These are phyloP conservation scores for Empis stercorea DNA, from an alignment of 2,888 invertebrate genomes.

Conservation along the genomic window DNA sequence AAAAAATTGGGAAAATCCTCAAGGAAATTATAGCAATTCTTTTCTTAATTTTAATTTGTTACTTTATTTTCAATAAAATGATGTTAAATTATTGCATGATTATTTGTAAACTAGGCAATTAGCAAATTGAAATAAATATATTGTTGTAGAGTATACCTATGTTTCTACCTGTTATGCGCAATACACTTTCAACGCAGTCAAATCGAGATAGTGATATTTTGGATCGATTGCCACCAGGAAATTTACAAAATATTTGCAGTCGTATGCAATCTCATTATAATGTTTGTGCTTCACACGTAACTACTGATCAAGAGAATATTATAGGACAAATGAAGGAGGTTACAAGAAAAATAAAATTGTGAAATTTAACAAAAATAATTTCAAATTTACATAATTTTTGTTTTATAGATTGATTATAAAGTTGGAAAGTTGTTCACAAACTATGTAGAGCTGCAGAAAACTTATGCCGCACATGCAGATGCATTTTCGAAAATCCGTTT, in stretches of 20 bases:
- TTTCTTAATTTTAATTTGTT: too few species aligned
- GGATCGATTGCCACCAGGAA: constrained; percentile 51
- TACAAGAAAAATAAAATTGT: constrained; percentile 12
- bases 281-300: constrained; percentile 67
- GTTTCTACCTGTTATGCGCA: constrained; percentile 85
- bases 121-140: constrained; percentile 3
- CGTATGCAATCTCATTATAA: constrained; percentile 77
- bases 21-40: too few species aligned
- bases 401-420: constrained; percentile 55
- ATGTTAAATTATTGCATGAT: too few species aligned
- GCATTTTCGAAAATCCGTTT: constrained; percentile 71
- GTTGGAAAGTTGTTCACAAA: constrained; percentile 53
- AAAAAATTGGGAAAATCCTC: too few species aligned
- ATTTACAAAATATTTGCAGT: constrained; percentile 59
- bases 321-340: constrained; percentile 68
- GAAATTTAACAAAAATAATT: neutral
- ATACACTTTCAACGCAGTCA: constrained; percentile 72
- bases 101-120: too few species aligned
- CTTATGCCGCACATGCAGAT: constrained; percentile 75
- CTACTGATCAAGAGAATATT: constrained; percentile 63
- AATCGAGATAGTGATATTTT: constrained; percentile 76
- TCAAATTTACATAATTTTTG: neutral
- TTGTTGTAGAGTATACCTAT: constrained; percentile 66
- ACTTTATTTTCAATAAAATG: too few species aligned
- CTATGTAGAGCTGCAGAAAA: constrained; percentile 69